A percentile compares a stretch with the other conserved stretches of the same genome.
phyloP scores from a whole-genome alignment of 1,140 invertebrate species.

The Drosophila sturtevanti region DNA sequence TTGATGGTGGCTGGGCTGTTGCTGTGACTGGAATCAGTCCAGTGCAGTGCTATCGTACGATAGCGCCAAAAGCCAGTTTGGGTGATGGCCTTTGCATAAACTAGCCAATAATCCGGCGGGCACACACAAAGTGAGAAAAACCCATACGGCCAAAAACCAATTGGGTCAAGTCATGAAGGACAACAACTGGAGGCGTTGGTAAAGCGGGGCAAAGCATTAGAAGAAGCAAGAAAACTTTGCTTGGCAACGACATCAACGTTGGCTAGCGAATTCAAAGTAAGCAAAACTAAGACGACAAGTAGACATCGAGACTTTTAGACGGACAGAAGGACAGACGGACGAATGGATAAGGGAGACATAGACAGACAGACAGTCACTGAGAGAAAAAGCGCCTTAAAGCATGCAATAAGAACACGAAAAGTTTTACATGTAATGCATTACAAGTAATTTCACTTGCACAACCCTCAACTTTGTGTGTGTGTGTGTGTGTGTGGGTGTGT shows the following conservation, averaged over 20 bases:
- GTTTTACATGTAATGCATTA: constrained; percentile 77
- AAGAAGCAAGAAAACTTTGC: neutral
- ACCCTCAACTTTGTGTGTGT: constrained; percentile 42
- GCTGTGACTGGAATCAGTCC: constrained; percentile 1
- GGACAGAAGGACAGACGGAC: constrained; percentile 32
- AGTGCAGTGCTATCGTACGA: constrained; percentile 61
- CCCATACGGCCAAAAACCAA: constrained; percentile 19
- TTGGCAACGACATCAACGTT: constrained; percentile 6
- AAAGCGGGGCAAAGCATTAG: neutral
- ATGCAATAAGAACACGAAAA: constrained; percentile 54
- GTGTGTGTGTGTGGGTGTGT: constrained; percentile 4
- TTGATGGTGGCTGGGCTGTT: neutral
- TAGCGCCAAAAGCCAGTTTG: constrained; percentile 51
- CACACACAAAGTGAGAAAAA: constrained; percentile 17
- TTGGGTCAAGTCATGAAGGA: constrained; percentile 7
- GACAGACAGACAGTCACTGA: constrained; percentile 39
- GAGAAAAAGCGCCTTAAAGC: constrained; percentile 54
- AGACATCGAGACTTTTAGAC: constrained; percentile 34
- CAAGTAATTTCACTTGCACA: constrained; percentile 76
- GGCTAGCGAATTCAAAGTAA: constrained; percentile 22
- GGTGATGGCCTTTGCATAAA: constrained; percentile 59
- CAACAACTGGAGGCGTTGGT: constrained; percentile 45
- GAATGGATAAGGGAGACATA: too few species aligned
- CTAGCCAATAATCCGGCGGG: constrained; percentile 68
- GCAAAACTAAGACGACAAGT: constrained; percentile 30